Evolutionary conservation across 2,797 vertebrate genomes (phyloP), one percentile per base, ranked within the genome.

Genomic region (Sphenodon punctatus): DNA sequence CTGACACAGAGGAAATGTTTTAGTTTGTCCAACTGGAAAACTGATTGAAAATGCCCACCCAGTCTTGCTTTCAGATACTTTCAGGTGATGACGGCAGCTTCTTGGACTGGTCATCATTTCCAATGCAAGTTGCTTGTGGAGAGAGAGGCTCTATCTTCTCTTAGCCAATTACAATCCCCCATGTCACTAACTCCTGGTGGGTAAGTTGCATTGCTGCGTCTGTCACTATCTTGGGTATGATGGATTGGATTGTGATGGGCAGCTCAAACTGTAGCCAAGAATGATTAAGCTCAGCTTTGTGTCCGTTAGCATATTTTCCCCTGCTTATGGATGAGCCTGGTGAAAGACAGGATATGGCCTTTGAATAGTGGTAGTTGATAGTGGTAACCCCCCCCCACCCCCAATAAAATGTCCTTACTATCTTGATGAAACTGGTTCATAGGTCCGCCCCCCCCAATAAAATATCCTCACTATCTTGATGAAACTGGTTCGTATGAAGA

Each of bases 61-160:
- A n/a, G n/a, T n/a, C n/a, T n/a, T n/a, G 5, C 5, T 41, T 0
- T 0, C 17, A 1, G 27, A 25, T 75, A 73, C 27, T 75, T 7
- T 68, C 59, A 56, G 36, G 11, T 27, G 46, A 66, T 64, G 34
- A 63, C 20, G 2, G 39, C 1, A 20, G 7, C 66, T 80, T 67
- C 80, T 32, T 58, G 27, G 51, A 64, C 63, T 71, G 30, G 51
- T 16, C 63, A 66, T 76, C 0, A 0, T 36, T 55, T 73, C 9
- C 63, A 13, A 19, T n/a, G 14, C 22, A 55, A 45, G 8, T 17
- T 76, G 66, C 20, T 60, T 36, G 30, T 41, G 56, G 56, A 85
- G 19, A 30, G 15, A 11, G 7, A n/a, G n/a, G 75, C 81, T 81
- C 5, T 1, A 66, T 10, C 16, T 53, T 45, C 11, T 60, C 12